Percentiles rank a stretch among this genome's conserved stretches.
These are phyloP conservation scores for Danaus plexippus DNA, from an alignment of 1,140 invertebrate genomes.

Conservation along the genomic window DNA sequence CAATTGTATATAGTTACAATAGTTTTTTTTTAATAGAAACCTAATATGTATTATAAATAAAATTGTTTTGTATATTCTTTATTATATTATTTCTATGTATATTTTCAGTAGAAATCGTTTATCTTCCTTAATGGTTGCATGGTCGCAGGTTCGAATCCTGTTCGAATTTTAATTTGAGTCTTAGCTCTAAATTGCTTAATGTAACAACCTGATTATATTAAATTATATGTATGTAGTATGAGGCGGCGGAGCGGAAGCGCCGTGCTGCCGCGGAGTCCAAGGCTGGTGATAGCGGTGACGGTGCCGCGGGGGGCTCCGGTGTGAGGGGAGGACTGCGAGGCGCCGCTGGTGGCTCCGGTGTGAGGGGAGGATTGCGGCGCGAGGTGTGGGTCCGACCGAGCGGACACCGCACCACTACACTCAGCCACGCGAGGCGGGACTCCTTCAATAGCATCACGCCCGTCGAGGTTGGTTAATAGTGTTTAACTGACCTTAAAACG, in stretches of 20 bases:
- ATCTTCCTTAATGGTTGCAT: no score
- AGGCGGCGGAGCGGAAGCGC: slow-evolving; percentile 83
- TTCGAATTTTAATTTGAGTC: no score
- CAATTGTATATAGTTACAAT: no score
- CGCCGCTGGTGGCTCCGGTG: slow-evolving; percentile 55
- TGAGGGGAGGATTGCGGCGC: slow-evolving; percentile 67
- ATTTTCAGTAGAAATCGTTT: no score
- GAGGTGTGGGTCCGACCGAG: slow-evolving; percentile 90
- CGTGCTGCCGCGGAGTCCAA: slow-evolving; percentile 73
- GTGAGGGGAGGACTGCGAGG: not conserved
- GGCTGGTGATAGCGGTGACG: slow-evolving; percentile 51
- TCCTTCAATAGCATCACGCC: slow-evolving; percentile 79
- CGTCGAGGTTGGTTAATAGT: slow-evolving; percentile 75
- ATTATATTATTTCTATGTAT: not conserved
- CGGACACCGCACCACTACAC: slow-evolving; percentile 74
- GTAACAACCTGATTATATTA: not conserved
- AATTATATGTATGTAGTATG: slow-evolving; percentile 74
- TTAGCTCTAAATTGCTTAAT: not conserved
- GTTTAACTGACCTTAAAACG: no score
- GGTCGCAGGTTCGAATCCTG: no score
- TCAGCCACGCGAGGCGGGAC: slow-evolving; percentile 71
- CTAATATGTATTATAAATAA: no score
- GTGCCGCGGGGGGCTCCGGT: slow-evolving; percentile 59
- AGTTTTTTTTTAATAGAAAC: no score
- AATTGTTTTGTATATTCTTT: slow-evolving; percentile 7